These are phyloP conservation scores for Mus minutoides DNA, from an alignment of 2,797 vertebrate species.

Conservation along the genomic window DNA sequence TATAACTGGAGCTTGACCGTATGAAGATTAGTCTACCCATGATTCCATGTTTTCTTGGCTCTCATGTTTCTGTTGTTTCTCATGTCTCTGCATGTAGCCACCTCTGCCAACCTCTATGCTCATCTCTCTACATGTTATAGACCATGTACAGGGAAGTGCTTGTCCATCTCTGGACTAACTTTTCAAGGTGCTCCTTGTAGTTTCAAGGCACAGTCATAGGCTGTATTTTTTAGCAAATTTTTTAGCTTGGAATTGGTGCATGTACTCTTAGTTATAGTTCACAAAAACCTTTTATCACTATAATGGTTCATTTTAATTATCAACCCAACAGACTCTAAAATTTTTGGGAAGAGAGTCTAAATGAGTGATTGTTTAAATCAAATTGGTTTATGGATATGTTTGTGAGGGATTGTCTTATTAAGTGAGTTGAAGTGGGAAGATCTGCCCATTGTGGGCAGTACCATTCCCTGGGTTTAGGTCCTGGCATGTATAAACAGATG, in stretches of 20 bases:
- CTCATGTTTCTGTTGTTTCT: not conserved
- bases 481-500: not conserved
- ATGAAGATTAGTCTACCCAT: not conserved
- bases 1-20: not conserved
- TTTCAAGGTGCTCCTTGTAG: not conserved
- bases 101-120: not conserved
- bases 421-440: not conserved
- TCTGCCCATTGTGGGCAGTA: not conserved
- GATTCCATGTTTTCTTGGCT: not conserved
- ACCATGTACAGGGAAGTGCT: not conserved
- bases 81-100: not conserved
- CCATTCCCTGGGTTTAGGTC: not conserved
- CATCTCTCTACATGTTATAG: not conserved
- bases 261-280: not conserved
- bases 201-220: not conserved
- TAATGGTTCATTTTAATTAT: not conserved
- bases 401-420: not conserved
- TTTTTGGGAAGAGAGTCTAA: not conserved
- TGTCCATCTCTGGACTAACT: not conserved
- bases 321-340: not conserved
- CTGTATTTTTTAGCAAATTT: slow-evolving; percentile 7
- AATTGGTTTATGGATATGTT: not conserved
- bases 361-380: not conserved
- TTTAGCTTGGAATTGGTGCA: not conserved
- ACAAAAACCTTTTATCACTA: not conserved